phyloP scores from a whole-genome alignment of 1,140 invertebrate genomes.

The Brachionus koreanus region DNA sequence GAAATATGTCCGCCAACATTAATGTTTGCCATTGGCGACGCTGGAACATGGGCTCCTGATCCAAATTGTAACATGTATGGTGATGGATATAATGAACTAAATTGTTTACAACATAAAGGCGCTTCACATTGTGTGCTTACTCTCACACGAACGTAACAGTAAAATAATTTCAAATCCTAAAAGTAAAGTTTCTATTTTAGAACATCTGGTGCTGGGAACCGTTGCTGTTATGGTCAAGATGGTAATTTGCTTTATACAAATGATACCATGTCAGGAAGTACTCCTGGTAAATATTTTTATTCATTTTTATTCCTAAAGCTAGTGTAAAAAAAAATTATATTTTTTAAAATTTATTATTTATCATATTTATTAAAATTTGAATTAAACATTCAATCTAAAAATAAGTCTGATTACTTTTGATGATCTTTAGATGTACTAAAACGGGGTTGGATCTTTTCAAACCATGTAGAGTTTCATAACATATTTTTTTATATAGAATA shows the following conservation, averaged over 20 bases:
- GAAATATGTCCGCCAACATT: slow-evolving; percentile 84
- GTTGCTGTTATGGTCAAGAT: slow-evolving; percentile 91
- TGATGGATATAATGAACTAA: slow-evolving; percentile 72
- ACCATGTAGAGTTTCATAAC: too few species aligned
- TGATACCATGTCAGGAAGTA: slow-evolving; percentile 88
- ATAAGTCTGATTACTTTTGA: too few species aligned
- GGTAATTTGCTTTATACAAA: slow-evolving; percentile 84
- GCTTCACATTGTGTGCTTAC: slow-evolving; percentile 86
- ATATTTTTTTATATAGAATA: too few species aligned
- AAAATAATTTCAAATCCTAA: background rate
- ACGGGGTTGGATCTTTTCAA: too few species aligned
- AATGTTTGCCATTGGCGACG: slow-evolving; percentile 81
- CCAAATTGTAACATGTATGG: slow-evolving; percentile 74
- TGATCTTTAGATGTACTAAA: too few species aligned
- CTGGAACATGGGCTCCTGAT: slow-evolving; percentile 85
- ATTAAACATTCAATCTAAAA: too few species aligned
- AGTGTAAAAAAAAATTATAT: background rate
- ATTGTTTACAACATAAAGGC: slow-evolving; percentile 75
- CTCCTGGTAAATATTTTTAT: slow-evolving; percentile 51
- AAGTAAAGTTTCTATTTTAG: background rate
- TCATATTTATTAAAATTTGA: too few species aligned
- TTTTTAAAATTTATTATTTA: too few species aligned
- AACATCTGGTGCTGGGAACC: slow-evolving; percentile 70
- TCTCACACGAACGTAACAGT: slow-evolving; percentile 70
- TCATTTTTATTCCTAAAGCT: background rate